Base-by-base conservation (phyloP, 2,888 invertebrate species). In the Pimpla rufipes region DNA sequence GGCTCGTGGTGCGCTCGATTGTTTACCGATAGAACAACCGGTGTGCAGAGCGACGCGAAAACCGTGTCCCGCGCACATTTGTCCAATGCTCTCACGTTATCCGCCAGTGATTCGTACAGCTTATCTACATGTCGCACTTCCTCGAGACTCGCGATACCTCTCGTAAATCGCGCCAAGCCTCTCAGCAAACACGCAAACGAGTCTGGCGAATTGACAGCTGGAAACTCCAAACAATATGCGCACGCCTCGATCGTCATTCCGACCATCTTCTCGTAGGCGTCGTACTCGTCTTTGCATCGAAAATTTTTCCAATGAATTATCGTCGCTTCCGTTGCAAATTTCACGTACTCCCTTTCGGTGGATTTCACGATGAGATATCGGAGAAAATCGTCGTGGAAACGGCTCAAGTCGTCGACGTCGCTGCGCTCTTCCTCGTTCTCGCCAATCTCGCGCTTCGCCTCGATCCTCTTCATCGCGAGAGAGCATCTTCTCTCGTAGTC, bases 401-500 rank as follows among this genome's bases (percentile, higher is more conserved):
- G 35, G n/a, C 40, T 10, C 0, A 75, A n/a, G 6, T 76, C 42
- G 16, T 68, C 21, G 0, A 70, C 5, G 0, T 37, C 40, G 35
- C 35, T 23, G 2, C 8, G 18, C 1, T 50, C 37, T 13, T 79
- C 66, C 13, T 45, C 71, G 11, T 40, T 45, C 8, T 10, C 10
- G 1, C 2, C 37, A 0, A 16, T 21, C 4, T 50, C 21, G 0
- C 18, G 62, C 35, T 62, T 16, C 1, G 18, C 11, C 16, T 23
- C 13, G 5, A 75, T 29, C 42, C 66, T 85, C 4, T 88, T 84
- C 10, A 89, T 76, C 16, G 83, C 79, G 3, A 29, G n/a, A 23
- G 87, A 87, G 66, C 88, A 91, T 29, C 89, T 88, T 75, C 88
- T 88, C 37, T 89, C 87, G 45, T 92, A 92, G 68, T 91, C 90